Conservation (phyloP, 2,888 invertebrate genomes). For the Harpalus rubripes region DNA sequence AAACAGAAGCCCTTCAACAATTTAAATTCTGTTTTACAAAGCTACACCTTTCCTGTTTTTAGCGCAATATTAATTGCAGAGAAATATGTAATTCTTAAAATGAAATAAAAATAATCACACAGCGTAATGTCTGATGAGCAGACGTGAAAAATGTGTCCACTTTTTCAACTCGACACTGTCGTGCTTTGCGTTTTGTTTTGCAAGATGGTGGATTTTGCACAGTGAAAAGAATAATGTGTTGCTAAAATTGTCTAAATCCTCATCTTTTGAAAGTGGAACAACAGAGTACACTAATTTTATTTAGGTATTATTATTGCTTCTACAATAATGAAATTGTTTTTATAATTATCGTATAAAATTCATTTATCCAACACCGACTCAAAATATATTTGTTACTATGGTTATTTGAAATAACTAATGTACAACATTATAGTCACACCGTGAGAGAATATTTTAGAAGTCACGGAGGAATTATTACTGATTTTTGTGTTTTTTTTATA, state of each 20-base stretch:
- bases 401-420: too few relatives aligned
- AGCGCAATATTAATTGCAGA: constrained; percentile 55
- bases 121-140: constrained; percentile 47
- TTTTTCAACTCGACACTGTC: constrained; percentile 55
- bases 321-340: too few relatives aligned
- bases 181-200: constrained; percentile 14
- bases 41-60: constrained; percentile 1
- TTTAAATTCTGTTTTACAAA: neutral
- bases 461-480: too few relatives aligned
- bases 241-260: neutral
- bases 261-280: neutral
- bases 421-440: too few relatives aligned
- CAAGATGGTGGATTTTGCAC: constrained; percentile 30
- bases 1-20: neutral
- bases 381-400: too few relatives aligned
- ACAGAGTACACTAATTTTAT: too few relatives aligned
- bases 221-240: neutral
- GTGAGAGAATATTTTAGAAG: too few relatives aligned
- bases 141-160: constrained; percentile 51
- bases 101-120: constrained; percentile 61
- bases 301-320: too few relatives aligned
- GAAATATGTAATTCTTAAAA: constrained; percentile 67
- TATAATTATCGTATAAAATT: too few relatives aligned
- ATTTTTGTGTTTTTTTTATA: too few relatives aligned
- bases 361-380: too few relatives aligned